Conservation (phyloP, 1,140 invertebrate genomes). For the Brachionus rotundiformis region DNA sequence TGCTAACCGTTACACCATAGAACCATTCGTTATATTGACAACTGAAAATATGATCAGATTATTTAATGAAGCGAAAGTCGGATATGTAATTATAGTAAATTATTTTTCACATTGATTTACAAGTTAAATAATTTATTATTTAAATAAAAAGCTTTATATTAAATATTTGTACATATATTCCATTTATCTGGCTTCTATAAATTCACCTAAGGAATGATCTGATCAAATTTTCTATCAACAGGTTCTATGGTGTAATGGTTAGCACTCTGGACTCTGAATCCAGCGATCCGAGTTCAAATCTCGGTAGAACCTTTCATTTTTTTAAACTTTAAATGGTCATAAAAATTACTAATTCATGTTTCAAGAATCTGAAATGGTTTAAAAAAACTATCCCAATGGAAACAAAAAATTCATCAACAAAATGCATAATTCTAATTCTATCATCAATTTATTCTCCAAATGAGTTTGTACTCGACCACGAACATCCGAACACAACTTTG, state of each 20-base stretch:
- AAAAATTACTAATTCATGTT: too few species aligned
- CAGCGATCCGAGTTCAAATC: constrained; percentile 41
- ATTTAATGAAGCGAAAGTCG: too few species aligned
- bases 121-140: too few species aligned
- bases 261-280: constrained; percentile 41
- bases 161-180: too few species aligned
- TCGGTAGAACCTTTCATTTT: constrained; percentile 35
- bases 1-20: constrained; percentile 45
- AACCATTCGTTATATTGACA: neutral
- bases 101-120: neutral
- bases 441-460: constrained; percentile 12
- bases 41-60: too few species aligned
- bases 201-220: neutral
- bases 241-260: constrained; percentile 42
- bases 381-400: neutral
- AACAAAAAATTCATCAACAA: constrained; percentile 14
- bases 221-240: neutral
- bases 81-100: too few species aligned
- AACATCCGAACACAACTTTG: neutral
- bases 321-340: too few species aligned
- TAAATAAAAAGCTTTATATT: too few species aligned
- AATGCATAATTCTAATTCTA: constrained; percentile 22
- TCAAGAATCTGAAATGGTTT: neutral
- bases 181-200: too few species aligned
- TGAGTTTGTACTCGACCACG: neutral